Percentiles rank a stretch among this genome's conserved stretches.
phyloP scores from a whole-genome alignment of 2,888 invertebrate species.

The Melangyna quadrimaculata region DNA sequence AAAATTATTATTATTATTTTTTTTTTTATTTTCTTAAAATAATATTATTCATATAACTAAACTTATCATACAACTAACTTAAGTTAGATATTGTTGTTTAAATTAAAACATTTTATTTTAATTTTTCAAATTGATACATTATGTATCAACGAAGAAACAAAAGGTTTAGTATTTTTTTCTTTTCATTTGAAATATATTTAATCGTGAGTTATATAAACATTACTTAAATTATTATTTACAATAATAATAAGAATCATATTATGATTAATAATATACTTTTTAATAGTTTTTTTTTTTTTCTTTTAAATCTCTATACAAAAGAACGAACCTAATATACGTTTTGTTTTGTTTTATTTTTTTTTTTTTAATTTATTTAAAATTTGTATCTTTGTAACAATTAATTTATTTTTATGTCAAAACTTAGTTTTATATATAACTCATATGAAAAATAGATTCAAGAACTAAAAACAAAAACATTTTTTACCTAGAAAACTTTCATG shows the following conservation, averaged over 20 bases:
- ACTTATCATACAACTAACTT: constrained; percentile 68
- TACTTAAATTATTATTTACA: constrained; percentile 72
- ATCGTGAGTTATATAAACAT: constrained; percentile 57
- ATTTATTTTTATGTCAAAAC: constrained; percentile 41
- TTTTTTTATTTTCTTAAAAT: constrained; percentile 64
- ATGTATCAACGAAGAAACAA: constrained; percentile 39
- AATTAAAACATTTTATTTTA: constrained; percentile 70
- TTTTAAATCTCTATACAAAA: constrained; percentile 67
- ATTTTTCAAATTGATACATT: constrained; percentile 46
- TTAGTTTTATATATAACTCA: constrained; percentile 24
- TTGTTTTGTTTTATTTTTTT: neutral
- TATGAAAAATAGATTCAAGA: constrained; percentile 42
- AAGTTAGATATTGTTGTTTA: constrained; percentile 68
- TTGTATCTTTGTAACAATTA: constrained; percentile 58
- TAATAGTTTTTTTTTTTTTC: constrained; percentile 30
- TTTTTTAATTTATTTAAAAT: constrained; percentile 43
- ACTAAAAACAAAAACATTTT: constrained; percentile 46
- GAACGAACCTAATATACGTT: constrained; percentile 50
- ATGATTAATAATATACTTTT: constrained; percentile 7
- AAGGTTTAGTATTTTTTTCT: constrained; percentile 69
- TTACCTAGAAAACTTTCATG: neutral
- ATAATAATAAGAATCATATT: constrained; percentile 62
- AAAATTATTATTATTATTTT: constrained; percentile 73
- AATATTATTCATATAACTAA: constrained; percentile 55
- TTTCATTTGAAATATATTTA: constrained; percentile 23